Evolutionary conservation across 2,888 invertebrate species (phyloP).

Genomic region (Napeogenes inachia): DNA sequence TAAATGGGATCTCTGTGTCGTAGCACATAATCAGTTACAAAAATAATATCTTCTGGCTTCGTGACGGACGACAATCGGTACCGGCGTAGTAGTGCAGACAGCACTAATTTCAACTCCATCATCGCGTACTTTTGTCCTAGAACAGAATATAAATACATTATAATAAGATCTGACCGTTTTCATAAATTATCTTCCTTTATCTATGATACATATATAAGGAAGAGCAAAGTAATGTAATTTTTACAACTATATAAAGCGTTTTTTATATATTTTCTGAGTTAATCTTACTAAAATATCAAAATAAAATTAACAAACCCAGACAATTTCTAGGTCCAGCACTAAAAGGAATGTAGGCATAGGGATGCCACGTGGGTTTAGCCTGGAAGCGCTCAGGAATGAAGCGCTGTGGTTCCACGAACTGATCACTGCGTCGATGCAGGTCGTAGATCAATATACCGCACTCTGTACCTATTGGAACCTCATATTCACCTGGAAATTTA

Average conservation of each 20-base stretch:
- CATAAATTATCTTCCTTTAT: no score
- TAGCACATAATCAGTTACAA: constrained; percentile 52
- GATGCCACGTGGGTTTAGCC: constrained; percentile 55
- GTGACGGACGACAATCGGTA: constrained; percentile 66
- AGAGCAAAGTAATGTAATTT: no score
- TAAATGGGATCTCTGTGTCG: constrained; percentile 49
- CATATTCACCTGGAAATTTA: constrained; percentile 18
- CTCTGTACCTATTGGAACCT: constrained; percentile 19
- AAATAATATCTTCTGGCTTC: constrained; percentile 52
- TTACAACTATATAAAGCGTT: no score
- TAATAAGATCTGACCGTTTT: no score
- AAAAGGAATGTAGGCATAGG: constrained; percentile 67
- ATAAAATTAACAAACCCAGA: constrained; percentile 64
- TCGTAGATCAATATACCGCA: constrained; percentile 35
- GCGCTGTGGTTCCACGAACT: constrained; percentile 65
- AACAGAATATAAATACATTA: constrained; percentile 22
- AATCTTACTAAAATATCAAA: background rate
- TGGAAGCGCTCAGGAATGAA: constrained; percentile 73
- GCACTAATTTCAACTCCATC: constrained; percentile 73
- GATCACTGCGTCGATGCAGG: constrained; percentile 59
- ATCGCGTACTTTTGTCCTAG: constrained; percentile 78
- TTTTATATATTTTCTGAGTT: no score
- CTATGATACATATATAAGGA: no score
- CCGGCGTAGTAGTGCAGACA: constrained; percentile 64
- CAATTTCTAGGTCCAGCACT: constrained; percentile 82